A percentile compares a stretch with the other conserved stretches of the same genome.
These are phyloP conservation scores for Delia radicum DNA, from an alignment of 1,140 invertebrate species.

Conservation along the genomic window DNA sequence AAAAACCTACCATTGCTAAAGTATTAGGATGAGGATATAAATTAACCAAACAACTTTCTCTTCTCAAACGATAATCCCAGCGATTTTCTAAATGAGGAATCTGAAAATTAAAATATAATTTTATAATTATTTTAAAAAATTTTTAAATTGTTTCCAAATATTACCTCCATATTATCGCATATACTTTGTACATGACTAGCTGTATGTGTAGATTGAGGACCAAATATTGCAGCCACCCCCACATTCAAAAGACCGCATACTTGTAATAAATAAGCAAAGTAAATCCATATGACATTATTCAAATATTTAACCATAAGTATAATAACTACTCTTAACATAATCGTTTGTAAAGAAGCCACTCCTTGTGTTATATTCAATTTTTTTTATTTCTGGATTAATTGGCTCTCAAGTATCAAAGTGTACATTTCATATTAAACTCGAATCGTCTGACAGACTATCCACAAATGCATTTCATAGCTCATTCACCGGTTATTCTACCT, in stretches of 20 bases:
- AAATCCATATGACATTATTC: too few relatives aligned
- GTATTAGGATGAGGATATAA: constrained; percentile 89
- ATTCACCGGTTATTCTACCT: background rate
- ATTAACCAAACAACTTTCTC: constrained; percentile 90
- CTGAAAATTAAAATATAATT: constrained; percentile 28
- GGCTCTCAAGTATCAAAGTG: background rate
- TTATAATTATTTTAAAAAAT: background rate
- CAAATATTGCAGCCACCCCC: constrained; percentile 91
- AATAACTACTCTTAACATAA: background rate
- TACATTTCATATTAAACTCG: background rate
- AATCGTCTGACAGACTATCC: background rate
- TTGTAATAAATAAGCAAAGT: constrained; percentile 59
- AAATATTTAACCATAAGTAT: background rate
- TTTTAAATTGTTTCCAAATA: constrained; percentile 3
- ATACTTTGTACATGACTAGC: constrained; percentile 93
- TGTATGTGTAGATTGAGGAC: constrained; percentile 85
- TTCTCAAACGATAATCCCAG: constrained; percentile 85
- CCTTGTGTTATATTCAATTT: background rate
- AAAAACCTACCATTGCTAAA: constrained; percentile 72
- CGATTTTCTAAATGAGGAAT: constrained; percentile 92
- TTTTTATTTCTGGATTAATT: background rate
- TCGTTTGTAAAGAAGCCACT: background rate
- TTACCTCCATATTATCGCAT: constrained; percentile 87
- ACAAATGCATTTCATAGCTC: background rate
- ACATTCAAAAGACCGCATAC: constrained; percentile 84